Base-by-base conservation (phyloP, 1,140 invertebrate genomes). In the Samia ricini region DNA sequence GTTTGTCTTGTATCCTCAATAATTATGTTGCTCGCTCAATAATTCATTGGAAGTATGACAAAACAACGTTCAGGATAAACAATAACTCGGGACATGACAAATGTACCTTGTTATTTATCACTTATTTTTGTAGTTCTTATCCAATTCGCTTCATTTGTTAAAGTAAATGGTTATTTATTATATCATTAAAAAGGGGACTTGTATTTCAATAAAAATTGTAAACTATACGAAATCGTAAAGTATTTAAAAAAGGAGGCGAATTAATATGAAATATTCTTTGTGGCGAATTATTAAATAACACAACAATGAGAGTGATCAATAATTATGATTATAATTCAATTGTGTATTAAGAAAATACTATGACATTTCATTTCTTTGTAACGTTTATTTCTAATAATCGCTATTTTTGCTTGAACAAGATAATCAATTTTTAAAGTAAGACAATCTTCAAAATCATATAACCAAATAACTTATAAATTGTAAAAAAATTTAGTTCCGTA, bases 91-190 rank as follows among this genome's bases (percentile, higher is more conserved):
- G 18, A 64, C 69, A 69, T 80, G 77, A 81, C 71, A 74, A 80
- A 83, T 81, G 79, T 77, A 73, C 67, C 76, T 69, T 71, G 69
- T 71, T 77, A 81, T 81, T 79, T 83, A 81, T 78, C 54, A 64
- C 75, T 74, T 75, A 75, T 79, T 80, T 83, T 83, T 77, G 76
- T 79, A 77, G 73, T 77, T 81, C 22, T 83, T 81, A 60, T 64
- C 58, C 48, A 29, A 58, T 55, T 22, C 24, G n/a, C 21, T 55
- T 23, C 52, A 23, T 55, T 55, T 55, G 24, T 55, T 15, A 21
- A 24, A 55, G 24, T 19, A 23, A 55, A 22, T 24, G 52, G 24
- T 55, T 22, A 55, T 55, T 55, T 55, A 55, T 55, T 24, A 3
- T n/a, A n/a, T 24, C 33, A 23, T 55, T 55, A 24, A 55, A 55